These are phyloP conservation scores for Gryllus longicercus DNA, from an alignment of 2,888 invertebrate genomes.

Conservation along the genomic window DNA sequence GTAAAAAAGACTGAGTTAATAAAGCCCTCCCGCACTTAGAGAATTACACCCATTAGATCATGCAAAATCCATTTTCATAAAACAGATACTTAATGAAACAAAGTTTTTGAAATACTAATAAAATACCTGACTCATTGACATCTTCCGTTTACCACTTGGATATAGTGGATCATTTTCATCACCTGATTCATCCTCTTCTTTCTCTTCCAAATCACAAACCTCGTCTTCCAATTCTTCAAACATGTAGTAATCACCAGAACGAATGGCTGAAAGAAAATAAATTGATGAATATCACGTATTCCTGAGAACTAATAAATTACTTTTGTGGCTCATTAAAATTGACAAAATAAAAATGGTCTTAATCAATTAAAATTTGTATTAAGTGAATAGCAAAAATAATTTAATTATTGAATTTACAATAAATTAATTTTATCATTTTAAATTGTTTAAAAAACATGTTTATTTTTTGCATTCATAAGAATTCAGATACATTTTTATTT, in stretches of 20 bases:
- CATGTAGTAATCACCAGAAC: slow-evolving; percentile 99
- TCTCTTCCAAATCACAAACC: slow-evolving; percentile 61
- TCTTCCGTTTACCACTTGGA: slow-evolving; percentile 17
- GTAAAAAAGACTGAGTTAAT: not conserved
- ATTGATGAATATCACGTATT: not conserved
- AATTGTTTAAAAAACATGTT: too few relatives aligned
- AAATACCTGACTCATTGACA: slow-evolving; percentile 17
- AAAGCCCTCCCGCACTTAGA: not conserved
- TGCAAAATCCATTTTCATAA: not conserved
- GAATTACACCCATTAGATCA: too few relatives aligned
- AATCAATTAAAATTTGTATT: too few relatives aligned
- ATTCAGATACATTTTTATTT: too few relatives aligned
- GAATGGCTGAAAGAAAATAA: slow-evolving; percentile 68
- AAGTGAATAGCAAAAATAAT: too few relatives aligned
- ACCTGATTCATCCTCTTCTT: slow-evolving; percentile 48
- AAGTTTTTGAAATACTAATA: not conserved
- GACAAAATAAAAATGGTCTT: too few relatives aligned
- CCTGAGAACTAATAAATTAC: too few relatives aligned
- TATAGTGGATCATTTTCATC: not conserved
- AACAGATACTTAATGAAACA: not conserved
- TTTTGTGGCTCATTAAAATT: too few relatives aligned
- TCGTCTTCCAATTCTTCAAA: slow-evolving; percentile 91
- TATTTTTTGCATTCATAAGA: too few relatives aligned
- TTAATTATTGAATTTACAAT: too few relatives aligned
- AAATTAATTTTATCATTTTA: too few relatives aligned